These are phyloP conservation scores for Micoletzkya japonica DNA, from an alignment of 2,888 invertebrate genomes.

Conservation along the genomic window DNA sequence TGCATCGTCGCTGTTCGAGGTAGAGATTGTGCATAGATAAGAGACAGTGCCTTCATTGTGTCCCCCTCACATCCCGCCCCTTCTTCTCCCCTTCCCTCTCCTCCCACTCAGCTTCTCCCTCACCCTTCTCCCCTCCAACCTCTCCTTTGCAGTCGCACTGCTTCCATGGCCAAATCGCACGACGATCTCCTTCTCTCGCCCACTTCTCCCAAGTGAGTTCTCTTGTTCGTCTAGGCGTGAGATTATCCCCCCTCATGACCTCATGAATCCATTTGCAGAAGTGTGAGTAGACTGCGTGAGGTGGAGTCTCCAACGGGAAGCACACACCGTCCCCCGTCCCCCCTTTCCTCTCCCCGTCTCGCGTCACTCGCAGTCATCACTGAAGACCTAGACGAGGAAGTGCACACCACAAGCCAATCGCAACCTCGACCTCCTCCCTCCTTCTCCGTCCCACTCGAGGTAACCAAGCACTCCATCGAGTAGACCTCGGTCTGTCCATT, in stretches of 20 bases:
- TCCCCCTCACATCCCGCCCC: background rate
- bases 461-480: too few relatives aligned
- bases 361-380: slow-evolving; percentile 47
- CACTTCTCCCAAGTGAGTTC: slow-evolving; percentile 22
- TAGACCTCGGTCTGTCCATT: too few relatives aligned
- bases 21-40: background rate
- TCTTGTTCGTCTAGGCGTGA: too few relatives aligned
- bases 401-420: background rate
- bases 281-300: background rate
- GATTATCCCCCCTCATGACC: background rate
- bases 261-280: background rate
- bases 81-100: background rate
- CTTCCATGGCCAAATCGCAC: slow-evolving; percentile 19
- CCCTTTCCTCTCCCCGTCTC: slow-evolving; percentile 30
- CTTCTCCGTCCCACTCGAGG: slow-evolving; percentile 8
- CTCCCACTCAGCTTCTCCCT: background rate
- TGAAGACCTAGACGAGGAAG: slow-evolving; percentile 34
- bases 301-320: slow-evolving; percentile 22
- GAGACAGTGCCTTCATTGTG: background rate
- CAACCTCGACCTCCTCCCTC: background rate
- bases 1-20: background rate
- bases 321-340: background rate
- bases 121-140: background rate
- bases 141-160: slow-evolving; percentile 7
- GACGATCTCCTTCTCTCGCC: slow-evolving; percentile 22